These are phyloP conservation scores for Oscheius sp. DNA, from an alignment of 2,888 invertebrate genomes.

Conservation along the genomic window DNA sequence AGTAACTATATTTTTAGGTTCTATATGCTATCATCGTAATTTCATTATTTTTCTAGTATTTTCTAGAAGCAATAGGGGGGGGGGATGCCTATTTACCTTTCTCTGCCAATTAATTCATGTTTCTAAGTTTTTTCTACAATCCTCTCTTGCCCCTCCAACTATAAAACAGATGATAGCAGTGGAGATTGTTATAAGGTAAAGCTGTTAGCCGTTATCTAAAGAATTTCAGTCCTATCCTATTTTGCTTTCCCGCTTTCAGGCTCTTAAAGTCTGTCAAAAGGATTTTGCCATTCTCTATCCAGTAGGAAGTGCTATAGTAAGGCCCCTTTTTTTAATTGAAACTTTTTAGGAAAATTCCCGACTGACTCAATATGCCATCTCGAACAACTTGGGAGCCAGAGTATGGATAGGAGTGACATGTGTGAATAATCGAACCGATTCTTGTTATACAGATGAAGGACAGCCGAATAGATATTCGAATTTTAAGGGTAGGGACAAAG, in stretches of 20 bases:
- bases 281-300: background rate
- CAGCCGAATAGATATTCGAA: background rate
- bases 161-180: background rate
- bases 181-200: background rate
- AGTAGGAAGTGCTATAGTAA: background rate
- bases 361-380: background rate
- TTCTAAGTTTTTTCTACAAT: too few species aligned
- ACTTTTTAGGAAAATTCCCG: background rate
- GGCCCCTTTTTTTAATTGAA: background rate
- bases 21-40: too few species aligned
- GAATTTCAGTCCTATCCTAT: background rate
- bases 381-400: background rate
- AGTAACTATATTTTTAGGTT: too few species aligned
- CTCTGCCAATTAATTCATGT: too few species aligned
- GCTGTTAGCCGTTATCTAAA: background rate
- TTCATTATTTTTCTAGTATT: too few species aligned
- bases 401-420: constrained; percentile 1
- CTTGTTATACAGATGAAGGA: background rate
- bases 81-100: too few species aligned
- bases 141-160: background rate
- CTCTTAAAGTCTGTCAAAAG: background rate
- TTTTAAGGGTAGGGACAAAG: too few species aligned
- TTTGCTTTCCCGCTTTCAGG: background rate
- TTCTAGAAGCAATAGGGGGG: too few species aligned
- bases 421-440: background rate